Evolutionary conservation across 2,888 invertebrate genomes (phyloP).

Genomic region (Syrphus vitripennis): DNA sequence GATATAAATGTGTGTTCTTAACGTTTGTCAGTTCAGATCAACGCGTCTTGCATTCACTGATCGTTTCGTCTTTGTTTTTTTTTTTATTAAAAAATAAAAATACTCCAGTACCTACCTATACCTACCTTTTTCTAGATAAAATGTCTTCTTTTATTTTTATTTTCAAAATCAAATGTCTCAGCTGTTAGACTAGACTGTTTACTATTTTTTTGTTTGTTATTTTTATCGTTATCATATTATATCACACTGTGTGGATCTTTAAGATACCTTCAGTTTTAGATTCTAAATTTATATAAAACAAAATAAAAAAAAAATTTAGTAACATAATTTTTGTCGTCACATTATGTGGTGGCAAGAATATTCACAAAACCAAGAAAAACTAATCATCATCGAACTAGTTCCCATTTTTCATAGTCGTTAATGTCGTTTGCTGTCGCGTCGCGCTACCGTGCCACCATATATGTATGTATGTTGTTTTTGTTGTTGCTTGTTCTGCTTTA

Average conservation of each 20-base stretch:
- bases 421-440: constrained; percentile 22
- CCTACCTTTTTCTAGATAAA: too few relatives aligned
- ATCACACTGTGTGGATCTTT: not conserved
- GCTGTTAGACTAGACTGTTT: not conserved
- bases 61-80: constrained; percentile 28
- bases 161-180: not conserved
- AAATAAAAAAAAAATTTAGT: not conserved
- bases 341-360: constrained; percentile 49
- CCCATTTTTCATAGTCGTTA: constrained; percentile 56
- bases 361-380: constrained; percentile 48
- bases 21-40: constrained; percentile 50
- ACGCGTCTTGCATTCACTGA: constrained; percentile 46
- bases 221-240: not conserved
- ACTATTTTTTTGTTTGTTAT: not conserved
- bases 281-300: not conserved
- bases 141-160: not conserved
- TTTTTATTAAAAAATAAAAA: not conserved
- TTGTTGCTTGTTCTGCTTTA: not conserved
- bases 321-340: constrained; percentile 39
- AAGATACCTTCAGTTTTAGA: not conserved
- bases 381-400: constrained; percentile 63
- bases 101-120: not conserved
- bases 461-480: constrained; percentile 28
- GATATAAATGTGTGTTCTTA: constrained; percentile 46
- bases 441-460: constrained; percentile 26